Evolutionary conservation across 1,140 invertebrate species (phyloP).

Genomic region (Samia ricini): DNA sequence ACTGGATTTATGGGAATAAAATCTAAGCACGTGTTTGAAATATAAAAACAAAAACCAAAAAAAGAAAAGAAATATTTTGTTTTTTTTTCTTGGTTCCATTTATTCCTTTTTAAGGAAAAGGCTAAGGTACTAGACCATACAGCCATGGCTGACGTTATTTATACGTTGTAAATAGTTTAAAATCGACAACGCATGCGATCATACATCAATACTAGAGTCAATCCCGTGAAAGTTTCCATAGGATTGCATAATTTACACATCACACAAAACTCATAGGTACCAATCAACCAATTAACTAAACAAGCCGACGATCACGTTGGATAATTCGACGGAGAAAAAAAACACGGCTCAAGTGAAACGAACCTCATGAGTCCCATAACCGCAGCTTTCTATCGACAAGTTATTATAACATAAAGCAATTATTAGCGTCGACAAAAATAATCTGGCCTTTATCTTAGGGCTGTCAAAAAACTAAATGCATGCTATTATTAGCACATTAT

Average conservation of each 20-base stretch:
- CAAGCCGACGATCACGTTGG: constrained; percentile 5
- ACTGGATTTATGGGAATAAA: too few species aligned
- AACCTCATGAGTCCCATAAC: not conserved
- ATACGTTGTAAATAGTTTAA: too few species aligned
- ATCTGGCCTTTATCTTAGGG: not conserved
- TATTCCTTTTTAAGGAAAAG: too few species aligned
- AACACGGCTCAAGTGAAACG: not conserved
- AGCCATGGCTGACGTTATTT: too few species aligned
- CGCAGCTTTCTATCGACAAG: not conserved
- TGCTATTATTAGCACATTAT: not conserved
- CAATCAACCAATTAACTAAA: constrained; percentile 8
- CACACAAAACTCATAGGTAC: constrained; percentile 1
- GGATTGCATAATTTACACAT: too few species aligned
- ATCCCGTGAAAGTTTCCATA: too few species aligned
- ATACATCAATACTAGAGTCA: not conserved
- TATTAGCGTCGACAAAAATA: not conserved
- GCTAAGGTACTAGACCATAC: too few species aligned
- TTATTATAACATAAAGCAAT: constrained; percentile 1
- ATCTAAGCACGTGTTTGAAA: too few species aligned
- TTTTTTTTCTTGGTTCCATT: too few species aligned
- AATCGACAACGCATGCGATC: too few species aligned
- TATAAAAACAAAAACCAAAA: too few species aligned
- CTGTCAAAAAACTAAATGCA: not conserved
- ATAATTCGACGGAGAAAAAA: not conserved
- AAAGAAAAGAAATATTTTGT: too few species aligned